A percentile compares a stretch with the other conserved stretches of the same genome.
Evolutionary conservation across 2,113 vertebrate genomes (phyloP).

Genomic region (Chaetops frenatus): DNA sequence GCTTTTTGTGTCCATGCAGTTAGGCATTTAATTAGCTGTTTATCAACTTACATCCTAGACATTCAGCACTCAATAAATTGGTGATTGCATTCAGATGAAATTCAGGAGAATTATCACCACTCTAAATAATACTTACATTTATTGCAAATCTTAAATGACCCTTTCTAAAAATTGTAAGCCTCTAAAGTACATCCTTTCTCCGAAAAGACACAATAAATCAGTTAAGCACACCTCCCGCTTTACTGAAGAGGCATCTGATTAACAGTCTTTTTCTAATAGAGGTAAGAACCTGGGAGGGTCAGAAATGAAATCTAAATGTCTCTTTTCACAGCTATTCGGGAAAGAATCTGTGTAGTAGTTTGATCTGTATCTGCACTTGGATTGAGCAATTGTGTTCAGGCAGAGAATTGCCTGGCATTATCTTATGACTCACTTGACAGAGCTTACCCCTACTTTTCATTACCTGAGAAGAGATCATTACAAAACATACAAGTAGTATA

Average conservation of each 20-base stretch:
- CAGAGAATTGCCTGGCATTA: constrained; percentile 59
- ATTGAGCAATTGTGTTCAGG: constrained; percentile 46
- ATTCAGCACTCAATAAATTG: constrained; percentile 42
- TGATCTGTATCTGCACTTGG: constrained; percentile 48
- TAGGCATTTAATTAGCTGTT: constrained; percentile 59
- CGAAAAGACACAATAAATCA: constrained; percentile 21
- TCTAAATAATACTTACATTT: constrained; percentile 58
- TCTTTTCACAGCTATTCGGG: constrained; percentile 28
- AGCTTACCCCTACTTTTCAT: constrained; percentile 59
- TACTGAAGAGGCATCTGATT: constrained; percentile 34
- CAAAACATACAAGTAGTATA: constrained; percentile 56
- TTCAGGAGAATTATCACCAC: constrained; percentile 50
- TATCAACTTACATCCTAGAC: constrained; percentile 7
- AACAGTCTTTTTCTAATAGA: constrained; percentile 28
- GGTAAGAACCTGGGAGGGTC: constrained; percentile 23
- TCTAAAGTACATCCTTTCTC: constrained; percentile 13
- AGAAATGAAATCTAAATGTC: constrained; percentile 19
- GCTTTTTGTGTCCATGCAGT: neutral
- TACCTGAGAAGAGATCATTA: constrained; percentile 60
- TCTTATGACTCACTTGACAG: constrained; percentile 63
- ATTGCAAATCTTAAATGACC: constrained; percentile 54
- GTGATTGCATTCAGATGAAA: constrained; percentile 34
- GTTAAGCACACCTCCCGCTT: neutral
- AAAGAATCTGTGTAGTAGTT: constrained; percentile 15
- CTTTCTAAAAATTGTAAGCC: constrained; percentile 24